Conservation (phyloP, 2,113 vertebrate species). For the Epinephelus lanceolatus region DNA sequence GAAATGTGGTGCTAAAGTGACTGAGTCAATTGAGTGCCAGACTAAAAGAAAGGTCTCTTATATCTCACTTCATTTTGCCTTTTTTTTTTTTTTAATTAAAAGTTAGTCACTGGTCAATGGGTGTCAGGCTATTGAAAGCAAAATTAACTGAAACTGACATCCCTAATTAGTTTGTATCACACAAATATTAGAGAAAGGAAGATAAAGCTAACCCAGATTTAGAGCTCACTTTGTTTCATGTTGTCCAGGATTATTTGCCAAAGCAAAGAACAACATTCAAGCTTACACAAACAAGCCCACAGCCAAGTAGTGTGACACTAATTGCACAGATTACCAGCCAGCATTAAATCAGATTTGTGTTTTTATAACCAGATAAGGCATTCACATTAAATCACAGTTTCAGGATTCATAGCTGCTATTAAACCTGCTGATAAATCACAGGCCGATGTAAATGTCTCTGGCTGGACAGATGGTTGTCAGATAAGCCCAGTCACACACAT, state of each 20-base stretch:
- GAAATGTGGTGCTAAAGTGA: too few relatives aligned
- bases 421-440: constrained; percentile 73
- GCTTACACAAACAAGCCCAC: background rate
- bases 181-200: constrained; percentile 17
- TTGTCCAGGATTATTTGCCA: background rate
- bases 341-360: constrained; percentile 50
- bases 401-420: constrained; percentile 63
- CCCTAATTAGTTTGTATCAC: constrained; percentile 1
- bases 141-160: too few relatives aligned
- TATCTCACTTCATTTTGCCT: too few relatives aligned
- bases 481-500: constrained; percentile 73
- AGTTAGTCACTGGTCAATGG: too few relatives aligned
- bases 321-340: constrained; percentile 47
- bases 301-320: constrained; percentile 13
- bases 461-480: constrained; percentile 75
- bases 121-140: too few relatives aligned
- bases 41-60: too few relatives aligned
- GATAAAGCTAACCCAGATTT: background rate
- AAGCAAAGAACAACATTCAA: constrained; percentile 3
- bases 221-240: constrained; percentile 9
- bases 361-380: constrained; percentile 47
- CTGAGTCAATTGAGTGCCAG: too few relatives aligned
- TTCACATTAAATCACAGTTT: constrained; percentile 45
- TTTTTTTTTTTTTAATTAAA: too few relatives aligned
- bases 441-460: constrained; percentile 65